Evolutionary conservation across 2,888 invertebrate species (phyloP).

Genomic region (Micropterix aruncella): DNA sequence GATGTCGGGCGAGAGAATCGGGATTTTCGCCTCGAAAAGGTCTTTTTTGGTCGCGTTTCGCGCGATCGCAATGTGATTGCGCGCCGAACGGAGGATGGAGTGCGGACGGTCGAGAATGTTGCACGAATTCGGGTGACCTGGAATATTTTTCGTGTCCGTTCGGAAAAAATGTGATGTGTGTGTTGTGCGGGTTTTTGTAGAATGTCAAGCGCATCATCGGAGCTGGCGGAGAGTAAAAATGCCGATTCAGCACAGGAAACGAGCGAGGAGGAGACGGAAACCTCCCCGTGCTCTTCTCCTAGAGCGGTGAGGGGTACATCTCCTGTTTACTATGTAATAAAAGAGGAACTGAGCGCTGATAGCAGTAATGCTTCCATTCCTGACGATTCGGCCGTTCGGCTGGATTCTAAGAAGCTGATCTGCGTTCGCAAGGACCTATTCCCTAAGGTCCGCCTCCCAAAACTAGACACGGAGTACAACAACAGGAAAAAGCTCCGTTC

Average conservation of each 20-base stretch:
- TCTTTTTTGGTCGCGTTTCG: no score
- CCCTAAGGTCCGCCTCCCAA: slow-evolving; percentile 24
- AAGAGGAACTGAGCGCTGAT: no score
- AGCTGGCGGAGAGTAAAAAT: neutral
- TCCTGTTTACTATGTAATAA: no score
- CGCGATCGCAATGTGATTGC: slow-evolving; percentile 5
- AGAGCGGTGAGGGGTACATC: no score
- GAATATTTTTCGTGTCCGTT: slow-evolving; percentile 24
- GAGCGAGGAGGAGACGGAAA: neutral
- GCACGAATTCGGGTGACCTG: slow-evolving; percentile 45
- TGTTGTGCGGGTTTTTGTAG: neutral
- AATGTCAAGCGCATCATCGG: slow-evolving; percentile 1
- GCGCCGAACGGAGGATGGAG: slow-evolving; percentile 5
- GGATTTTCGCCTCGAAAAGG: slow-evolving; percentile 28
- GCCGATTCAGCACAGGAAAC: neutral
- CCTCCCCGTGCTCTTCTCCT: no score
- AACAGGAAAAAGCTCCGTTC: slow-evolving; percentile 25
- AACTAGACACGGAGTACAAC: slow-evolving; percentile 37
- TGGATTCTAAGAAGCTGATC: slow-evolving; percentile 4
- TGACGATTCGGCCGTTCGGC: neutral
- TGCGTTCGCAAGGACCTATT: slow-evolving; percentile 38
- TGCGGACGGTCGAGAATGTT: slow-evolving; percentile 26
- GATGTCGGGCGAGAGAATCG: slow-evolving; percentile 34
- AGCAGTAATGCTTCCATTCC: neutral
- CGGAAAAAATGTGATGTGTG: slow-evolving; percentile 43